Percentiles rank a stretch among this genome's conserved stretches.
Evolutionary conservation across 2,888 invertebrate species (phyloP).

Genomic region (Nymphalis polychloros): DNA sequence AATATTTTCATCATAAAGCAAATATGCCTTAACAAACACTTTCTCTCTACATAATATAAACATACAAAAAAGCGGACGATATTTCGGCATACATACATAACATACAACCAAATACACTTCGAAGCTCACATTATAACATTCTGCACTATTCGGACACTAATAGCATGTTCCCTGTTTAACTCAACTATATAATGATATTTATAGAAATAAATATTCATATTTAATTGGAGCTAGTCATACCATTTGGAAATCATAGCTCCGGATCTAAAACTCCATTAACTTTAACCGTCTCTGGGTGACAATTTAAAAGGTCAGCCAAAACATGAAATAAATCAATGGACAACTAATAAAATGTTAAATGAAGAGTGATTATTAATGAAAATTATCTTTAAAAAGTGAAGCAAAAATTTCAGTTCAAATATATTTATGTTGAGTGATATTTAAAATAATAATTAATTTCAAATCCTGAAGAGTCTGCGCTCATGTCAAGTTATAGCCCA

Average conservation of each 20-base stretch:
- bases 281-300: too few relatives aligned
- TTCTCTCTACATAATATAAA: neutral
- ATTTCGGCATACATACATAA: constrained; percentile 7
- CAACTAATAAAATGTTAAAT: too few relatives aligned
- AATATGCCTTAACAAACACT: neutral
- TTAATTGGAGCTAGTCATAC: neutral
- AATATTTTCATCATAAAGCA: neutral
- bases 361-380: too few relatives aligned
- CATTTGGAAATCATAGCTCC: neutral
- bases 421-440: too few relatives aligned
- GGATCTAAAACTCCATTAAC: too few relatives aligned
- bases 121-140: constrained; percentile 3
- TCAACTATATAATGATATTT: neutral
- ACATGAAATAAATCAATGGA: too few relatives aligned
- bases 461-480: too few relatives aligned
- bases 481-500: too few relatives aligned
- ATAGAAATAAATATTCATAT: neutral
- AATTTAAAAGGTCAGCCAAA: too few relatives aligned
- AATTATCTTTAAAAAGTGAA: too few relatives aligned
- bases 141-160: constrained; percentile 6
- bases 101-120: constrained; percentile 2
- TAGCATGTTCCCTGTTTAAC: constrained; percentile 10
- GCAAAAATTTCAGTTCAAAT: too few relatives aligned
- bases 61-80: constrained; percentile 17
- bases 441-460: too few relatives aligned